phyloP scores from a whole-genome alignment of 2,113 vertebrate species.

The Gallinago paraguaiae region DNA sequence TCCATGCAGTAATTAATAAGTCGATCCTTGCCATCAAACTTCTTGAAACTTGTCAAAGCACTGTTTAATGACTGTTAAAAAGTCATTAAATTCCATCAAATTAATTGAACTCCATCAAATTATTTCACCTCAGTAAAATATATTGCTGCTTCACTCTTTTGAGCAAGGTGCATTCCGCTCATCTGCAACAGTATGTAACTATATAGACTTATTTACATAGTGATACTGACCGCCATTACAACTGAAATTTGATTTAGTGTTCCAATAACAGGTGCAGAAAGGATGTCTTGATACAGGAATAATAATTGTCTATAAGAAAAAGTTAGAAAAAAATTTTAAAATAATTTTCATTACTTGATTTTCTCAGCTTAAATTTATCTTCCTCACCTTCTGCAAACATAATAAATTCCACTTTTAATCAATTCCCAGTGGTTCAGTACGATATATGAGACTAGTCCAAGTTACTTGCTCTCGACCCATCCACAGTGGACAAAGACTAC shows the following conservation, averaged over 20 bases:
- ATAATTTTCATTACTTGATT: background rate
- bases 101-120: background rate
- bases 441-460: background rate
- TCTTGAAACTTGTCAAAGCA: background rate
- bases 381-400: background rate
- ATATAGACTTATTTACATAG: background rate
- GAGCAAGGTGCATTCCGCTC: background rate
- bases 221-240: constrained; percentile 85
- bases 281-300: constrained; percentile 77
- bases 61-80: too few species aligned
- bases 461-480: background rate
- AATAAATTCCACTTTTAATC: background rate
- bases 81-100: background rate
- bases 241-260: constrained; percentile 79
- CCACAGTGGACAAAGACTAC: background rate
- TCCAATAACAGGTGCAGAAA: constrained; percentile 83
- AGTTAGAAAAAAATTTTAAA: background rate
- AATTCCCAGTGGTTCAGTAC: background rate
- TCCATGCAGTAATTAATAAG: background rate
- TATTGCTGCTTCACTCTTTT: background rate
- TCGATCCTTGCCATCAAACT: background rate
- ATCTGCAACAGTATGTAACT: background rate
- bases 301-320: constrained; percentile 79
- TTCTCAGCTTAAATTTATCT: background rate
- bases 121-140: background rate